Conservation (phyloP, 2,888 invertebrate genomes). For the Hecatera dysodea region DNA sequence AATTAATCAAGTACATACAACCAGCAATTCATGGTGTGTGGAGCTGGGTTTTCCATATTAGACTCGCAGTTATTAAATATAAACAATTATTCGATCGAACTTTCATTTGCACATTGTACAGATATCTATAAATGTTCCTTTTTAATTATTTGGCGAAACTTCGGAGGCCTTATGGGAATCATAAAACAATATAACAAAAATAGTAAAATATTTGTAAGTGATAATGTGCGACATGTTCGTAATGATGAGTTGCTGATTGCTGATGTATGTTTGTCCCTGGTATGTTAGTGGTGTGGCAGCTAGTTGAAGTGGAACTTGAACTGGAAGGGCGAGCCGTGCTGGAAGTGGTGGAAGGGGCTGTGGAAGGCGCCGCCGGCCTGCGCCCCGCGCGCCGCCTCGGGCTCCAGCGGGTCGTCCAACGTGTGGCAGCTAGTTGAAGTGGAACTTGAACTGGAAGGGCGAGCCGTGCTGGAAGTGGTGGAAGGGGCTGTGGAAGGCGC, state of each 20-base stretch:
- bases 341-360: slow-evolving; percentile 96
- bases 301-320: slow-evolving; percentile 99
- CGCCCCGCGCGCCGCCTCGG: slow-evolving; percentile 93
- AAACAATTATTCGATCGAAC: neutral
- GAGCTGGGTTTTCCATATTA: neutral
- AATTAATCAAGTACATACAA: neutral
- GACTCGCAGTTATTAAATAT: neutral
- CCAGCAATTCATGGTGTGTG: neutral
- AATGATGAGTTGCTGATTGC: too few relatives aligned
- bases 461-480: slow-evolving; percentile 96
- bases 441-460: slow-evolving; percentile 99
- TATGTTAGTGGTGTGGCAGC: neutral
- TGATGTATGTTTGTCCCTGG: too few relatives aligned
- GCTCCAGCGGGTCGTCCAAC: slow-evolving; percentile 99
- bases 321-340: slow-evolving; percentile 97
- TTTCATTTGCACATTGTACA: neutral
- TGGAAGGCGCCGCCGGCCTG: slow-evolving; percentile 85
- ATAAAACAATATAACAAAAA: neutral
- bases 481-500: slow-evolving; percentile 93
- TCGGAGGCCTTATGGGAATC: neutral
- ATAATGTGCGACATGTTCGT: neutral
- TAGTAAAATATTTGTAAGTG: neutral
- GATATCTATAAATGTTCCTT: neutral
- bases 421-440: slow-evolving; percentile 93
- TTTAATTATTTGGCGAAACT: neutral